Conservation (phyloP, 2,888 invertebrate species). For the Argyresthia goedartella region DNA sequence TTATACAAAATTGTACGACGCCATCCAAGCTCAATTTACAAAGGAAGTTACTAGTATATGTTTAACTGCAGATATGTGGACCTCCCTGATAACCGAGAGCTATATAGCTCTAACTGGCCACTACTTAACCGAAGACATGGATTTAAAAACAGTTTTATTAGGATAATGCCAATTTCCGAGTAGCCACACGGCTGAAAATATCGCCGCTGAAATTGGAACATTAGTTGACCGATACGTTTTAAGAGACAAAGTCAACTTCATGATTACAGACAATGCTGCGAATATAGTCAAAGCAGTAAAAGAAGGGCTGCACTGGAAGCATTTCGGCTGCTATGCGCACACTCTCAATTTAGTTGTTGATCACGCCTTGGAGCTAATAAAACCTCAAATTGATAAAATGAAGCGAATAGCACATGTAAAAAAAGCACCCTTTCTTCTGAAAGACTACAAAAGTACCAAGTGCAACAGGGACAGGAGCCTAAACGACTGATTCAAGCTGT, state of each 20-base stretch:
- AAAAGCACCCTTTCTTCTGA: neutral
- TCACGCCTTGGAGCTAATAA: neutral
- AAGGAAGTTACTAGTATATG: constrained; percentile 10
- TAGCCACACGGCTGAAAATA: constrained; percentile 15
- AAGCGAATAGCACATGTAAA: constrained; percentile 1
- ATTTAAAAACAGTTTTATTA: constrained; percentile 16
- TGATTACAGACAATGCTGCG: constrained; percentile 21
- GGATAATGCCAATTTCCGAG: constrained; percentile 16
- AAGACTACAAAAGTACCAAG: neutral
- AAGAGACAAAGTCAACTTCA: constrained; percentile 14
- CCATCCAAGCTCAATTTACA: constrained; percentile 4
- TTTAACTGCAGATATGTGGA: constrained; percentile 20
- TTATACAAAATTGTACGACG: neutral
- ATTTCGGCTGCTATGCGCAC: constrained; percentile 18
- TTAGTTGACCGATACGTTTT: constrained; percentile 8
- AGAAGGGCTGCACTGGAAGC: constrained; percentile 8
- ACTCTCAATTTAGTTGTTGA: constrained; percentile 11
- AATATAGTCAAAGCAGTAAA: constrained; percentile 18
- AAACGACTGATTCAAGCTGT: neutral
- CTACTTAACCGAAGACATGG: no score
- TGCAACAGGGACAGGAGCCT: neutral
- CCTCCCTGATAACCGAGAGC: constrained; percentile 15
- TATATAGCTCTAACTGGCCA: constrained; percentile 20
- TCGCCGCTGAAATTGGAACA: constrained; percentile 12
- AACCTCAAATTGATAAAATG: neutral